Conservation (phyloP, 1,140 invertebrate genomes). For the Drosophila ercepeae region DNA sequence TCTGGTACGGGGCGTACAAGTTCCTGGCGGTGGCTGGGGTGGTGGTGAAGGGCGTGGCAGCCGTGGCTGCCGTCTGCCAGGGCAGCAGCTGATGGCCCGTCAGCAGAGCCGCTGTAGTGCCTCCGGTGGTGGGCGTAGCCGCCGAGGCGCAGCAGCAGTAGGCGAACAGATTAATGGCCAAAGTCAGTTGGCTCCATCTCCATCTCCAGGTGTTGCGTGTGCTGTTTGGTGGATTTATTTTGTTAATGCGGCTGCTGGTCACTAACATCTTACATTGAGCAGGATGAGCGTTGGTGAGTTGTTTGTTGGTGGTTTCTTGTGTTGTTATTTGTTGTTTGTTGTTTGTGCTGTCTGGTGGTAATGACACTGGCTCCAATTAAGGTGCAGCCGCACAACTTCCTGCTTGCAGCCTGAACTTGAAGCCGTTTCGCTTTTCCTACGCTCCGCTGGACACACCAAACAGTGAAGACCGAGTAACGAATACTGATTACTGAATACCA, state of each 20-base stretch:
- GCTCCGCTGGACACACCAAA: slow-evolving; percentile 43
- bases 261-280: slow-evolving; percentile 84
- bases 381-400: slow-evolving; percentile 73
- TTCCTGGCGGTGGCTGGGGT: slow-evolving; percentile 68
- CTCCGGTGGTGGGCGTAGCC: slow-evolving; percentile 34
- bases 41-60: slow-evolving; percentile 12
- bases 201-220: slow-evolving; percentile 52
- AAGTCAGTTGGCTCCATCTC: slow-evolving; percentile 64
- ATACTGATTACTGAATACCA: slow-evolving; percentile 50
- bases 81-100: slow-evolving; percentile 62
- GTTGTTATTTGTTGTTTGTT: slow-evolving; percentile 7
- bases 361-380: slow-evolving; percentile 77
- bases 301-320: slow-evolving; percentile 14
- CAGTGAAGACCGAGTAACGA: slow-evolving; percentile 23
- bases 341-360: slow-evolving; percentile 44
- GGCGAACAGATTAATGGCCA: slow-evolving; percentile 49
- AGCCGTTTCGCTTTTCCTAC: slow-evolving; percentile 63
- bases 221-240: slow-evolving; percentile 11
- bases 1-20: slow-evolving; percentile 75
- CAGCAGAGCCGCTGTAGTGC: slow-evolving; percentile 53
- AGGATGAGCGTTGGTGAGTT: slow-evolving; percentile 46
- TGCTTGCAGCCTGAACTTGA: slow-evolving; percentile 70
- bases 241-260: slow-evolving; percentile 40
- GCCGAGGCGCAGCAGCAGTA: slow-evolving; percentile 44
- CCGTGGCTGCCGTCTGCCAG: slow-evolving; percentile 52